These are phyloP conservation scores for Cyclopterus lumpus DNA, from an alignment of 2,797 vertebrate species.

Conservation along the genomic window DNA sequence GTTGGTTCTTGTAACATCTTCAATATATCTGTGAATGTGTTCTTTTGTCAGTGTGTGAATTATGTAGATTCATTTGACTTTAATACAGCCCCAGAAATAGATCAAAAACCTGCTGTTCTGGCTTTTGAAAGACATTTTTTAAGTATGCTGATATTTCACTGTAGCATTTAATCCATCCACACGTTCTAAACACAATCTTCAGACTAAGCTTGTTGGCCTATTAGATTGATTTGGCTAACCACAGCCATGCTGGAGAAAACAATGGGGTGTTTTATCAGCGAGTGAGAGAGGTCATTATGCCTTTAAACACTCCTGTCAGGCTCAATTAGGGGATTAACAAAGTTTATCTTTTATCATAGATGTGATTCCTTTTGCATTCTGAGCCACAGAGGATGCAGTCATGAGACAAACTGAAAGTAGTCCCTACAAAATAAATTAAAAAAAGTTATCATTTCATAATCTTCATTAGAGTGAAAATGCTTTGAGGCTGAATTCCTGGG, in stretches of 20 bases:
- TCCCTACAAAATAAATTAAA: not conserved
- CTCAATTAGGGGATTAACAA: slow-evolving; percentile 68
- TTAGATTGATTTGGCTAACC: slow-evolving; percentile 64
- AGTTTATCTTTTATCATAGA: slow-evolving; percentile 63
- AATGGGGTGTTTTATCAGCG: slow-evolving; percentile 66
- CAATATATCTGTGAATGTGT: not conserved
- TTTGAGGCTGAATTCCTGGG: slow-evolving; percentile 54
- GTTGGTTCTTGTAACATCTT: not conserved
- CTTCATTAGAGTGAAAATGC: slow-evolving; percentile 60
- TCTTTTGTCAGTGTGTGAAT: slow-evolving; percentile 6
- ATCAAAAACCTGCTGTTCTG: slow-evolving; percentile 8
- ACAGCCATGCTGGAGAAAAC: slow-evolving; percentile 53
- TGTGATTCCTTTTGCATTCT: slow-evolving; percentile 46
- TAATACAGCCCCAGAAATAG: not conserved
- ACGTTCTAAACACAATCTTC: slow-evolving; percentile 14
- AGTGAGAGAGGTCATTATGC: slow-evolving; percentile 44
- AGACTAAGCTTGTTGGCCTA: slow-evolving; percentile 34
- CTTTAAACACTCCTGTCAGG: slow-evolving; percentile 55
- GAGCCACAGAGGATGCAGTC: slow-evolving; percentile 46
- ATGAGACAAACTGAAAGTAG: slow-evolving; percentile 44
- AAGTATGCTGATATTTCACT: not conserved
- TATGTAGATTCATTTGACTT: not conserved
- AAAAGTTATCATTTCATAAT: slow-evolving; percentile 47
- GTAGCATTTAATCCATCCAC: slow-evolving; percentile 15
- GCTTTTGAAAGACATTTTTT: slow-evolving; percentile 1